Evolutionary conservation across 1,140 invertebrate genomes (phyloP).

Genomic region (Heterodera carotae): DNA sequence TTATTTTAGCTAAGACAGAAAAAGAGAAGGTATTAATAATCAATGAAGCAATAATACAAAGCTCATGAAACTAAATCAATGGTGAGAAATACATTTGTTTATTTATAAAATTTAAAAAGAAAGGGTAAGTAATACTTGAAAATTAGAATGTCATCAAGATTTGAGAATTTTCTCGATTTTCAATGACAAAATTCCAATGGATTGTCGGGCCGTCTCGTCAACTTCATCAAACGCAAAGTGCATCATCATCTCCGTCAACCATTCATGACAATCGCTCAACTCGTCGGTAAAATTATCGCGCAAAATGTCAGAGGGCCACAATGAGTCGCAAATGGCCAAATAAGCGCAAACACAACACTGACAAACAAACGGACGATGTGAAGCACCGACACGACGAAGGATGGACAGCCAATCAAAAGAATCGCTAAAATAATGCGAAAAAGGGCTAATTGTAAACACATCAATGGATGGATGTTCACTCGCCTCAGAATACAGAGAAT

Average conservation of each 20-base stretch:
- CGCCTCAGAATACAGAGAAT: constrained; percentile 15
- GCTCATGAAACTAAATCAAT: too few species aligned
- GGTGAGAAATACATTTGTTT: too few species aligned
- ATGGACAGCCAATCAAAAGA: constrained; percentile 12
- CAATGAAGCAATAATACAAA: too few species aligned
- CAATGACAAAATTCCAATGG: constrained; percentile 1
- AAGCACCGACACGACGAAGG: background rate
- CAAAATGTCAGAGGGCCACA: background rate
- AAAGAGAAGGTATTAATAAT: too few species aligned
- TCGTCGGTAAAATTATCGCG: constrained; percentile 18
- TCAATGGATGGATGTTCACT: background rate
- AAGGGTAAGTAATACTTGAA: too few species aligned
- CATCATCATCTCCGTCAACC: constrained; percentile 1
- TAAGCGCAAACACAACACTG: constrained; percentile 22
- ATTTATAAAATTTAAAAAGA: too few species aligned
- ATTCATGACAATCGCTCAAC: constrained; percentile 7
- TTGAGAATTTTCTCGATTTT: constrained; percentile 9
- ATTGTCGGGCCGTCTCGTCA: constrained; percentile 8
- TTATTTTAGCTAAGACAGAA: too few species aligned
- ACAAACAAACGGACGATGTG: background rate
- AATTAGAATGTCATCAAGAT: too few species aligned
- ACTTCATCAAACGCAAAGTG: background rate
- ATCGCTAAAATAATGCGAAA: background rate
- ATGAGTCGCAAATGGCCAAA: constrained; percentile 14
- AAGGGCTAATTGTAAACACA: background rate